Conservation (phyloP, 1,140 invertebrate species). For the Meteorus sp. region DNA sequence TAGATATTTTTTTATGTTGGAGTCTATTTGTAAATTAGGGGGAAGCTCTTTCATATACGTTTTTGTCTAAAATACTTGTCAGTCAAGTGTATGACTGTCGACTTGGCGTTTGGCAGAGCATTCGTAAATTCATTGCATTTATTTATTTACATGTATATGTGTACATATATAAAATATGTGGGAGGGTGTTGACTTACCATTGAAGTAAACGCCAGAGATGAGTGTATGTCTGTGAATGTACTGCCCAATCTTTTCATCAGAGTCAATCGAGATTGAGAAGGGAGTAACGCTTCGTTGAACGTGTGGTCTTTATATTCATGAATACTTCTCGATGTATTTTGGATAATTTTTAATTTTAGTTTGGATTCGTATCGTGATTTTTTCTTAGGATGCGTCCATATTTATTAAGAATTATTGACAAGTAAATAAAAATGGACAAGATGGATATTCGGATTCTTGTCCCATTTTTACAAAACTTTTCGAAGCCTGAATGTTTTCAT, state of each 20-base stretch:
- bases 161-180: not conserved
- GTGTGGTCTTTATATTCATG: no score
- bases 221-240: slow-evolving; percentile 3
- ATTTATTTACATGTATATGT: not conserved
- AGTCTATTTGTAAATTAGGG: slow-evolving; percentile 13
- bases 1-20: not conserved
- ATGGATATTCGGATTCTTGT: no score
- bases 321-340: no score
- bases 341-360: no score
- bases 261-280: slow-evolving; percentile 16
- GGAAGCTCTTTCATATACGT: no score
- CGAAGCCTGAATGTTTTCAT: not conserved
- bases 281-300: not conserved
- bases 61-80: slow-evolving; percentile 11
- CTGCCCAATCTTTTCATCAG: not conserved
- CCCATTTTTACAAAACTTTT: not conserved
- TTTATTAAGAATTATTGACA: no score
- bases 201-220: no score
- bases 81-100: slow-evolving; percentile 14
- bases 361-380: no score
- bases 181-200: not conserved
- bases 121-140: slow-evolving; percentile 13
- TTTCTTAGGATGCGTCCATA: no score
- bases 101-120: not conserved
- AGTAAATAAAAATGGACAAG: no score